Evolutionary conservation across 2,888 invertebrate species (phyloP), one percentile per base, ranked within the genome.

Genomic region (Cantharis nigra): DNA sequence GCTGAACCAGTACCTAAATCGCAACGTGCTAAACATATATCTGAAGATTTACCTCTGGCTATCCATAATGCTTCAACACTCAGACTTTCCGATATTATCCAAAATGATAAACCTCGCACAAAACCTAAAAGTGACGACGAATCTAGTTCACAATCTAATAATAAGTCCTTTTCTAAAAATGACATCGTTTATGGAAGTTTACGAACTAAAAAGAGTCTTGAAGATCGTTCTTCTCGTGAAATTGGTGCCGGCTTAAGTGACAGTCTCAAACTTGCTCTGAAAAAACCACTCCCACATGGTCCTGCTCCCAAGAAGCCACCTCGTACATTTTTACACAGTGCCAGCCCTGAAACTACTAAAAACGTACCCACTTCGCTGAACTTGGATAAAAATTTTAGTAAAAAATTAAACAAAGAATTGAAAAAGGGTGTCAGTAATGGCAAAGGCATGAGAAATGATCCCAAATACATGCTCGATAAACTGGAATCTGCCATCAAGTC

Each of bases 241-340:
- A 74, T 75, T 71, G 80, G 79, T 28, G 71, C 80, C n/a, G 81
- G 82, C 78, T 82, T 88, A 76, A 87, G 92, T 0, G 93, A 93
- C 81, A 93, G 92, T 1, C 87, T 94, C 49, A 92, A 92, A 84
- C 91, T 91, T 79, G 93, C 93, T 16, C 87, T 94, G 67, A 92
- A 92, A 84, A 91, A 93, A 81, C 94, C 94, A 0, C 84, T 94
- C 70, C 94, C 94, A 0, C 79, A 87, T 3, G 94, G 94, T 0
- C 94, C 94, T 5, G 94, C 95, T 0, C 95, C 95, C 0, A 92
- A 92, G 83, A 95, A 95, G 85, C 95, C 95, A 1, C 95, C 95
- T 0, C 87, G 95, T 79, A 91, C 91, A 0, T 93, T 94, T 82
- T 88, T 89, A 62, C 89, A 90, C 81, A 83, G 84, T 65, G 81